A percentile compares a stretch with the other conserved stretches of the same genome.
phyloP scores from a whole-genome alignment of 2,113 vertebrate genomes.

The Phalacrocorax carbo region DNA sequence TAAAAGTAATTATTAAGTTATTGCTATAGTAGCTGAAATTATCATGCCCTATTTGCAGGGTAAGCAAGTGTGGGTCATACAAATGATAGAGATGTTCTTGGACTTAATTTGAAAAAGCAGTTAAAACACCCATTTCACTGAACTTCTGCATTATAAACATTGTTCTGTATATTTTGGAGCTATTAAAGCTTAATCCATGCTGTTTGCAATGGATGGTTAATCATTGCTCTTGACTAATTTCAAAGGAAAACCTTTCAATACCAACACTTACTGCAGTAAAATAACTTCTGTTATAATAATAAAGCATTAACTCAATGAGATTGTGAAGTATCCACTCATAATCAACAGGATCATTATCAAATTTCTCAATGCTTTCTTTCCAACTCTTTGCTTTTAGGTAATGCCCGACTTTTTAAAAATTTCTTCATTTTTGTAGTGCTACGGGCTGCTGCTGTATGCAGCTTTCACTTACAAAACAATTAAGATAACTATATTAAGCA shows the following conservation, averaged over 20 bases:
- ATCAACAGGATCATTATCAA: not conserved
- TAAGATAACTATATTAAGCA: not conserved
- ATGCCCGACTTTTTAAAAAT: not conserved
- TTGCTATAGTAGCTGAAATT: slow-evolving; percentile 36
- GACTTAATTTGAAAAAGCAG: slow-evolving; percentile 44
- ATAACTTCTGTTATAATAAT: not conserved
- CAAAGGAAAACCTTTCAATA: slow-evolving; percentile 1
- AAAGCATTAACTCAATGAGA: not conserved
- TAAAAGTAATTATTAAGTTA: slow-evolving; percentile 51
- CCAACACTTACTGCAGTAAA: not conserved
- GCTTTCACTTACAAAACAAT: not conserved
- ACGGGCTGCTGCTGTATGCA: not conserved
- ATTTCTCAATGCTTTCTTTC: not conserved
- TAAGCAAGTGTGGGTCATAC: slow-evolving; percentile 25
- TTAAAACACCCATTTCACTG: slow-evolving; percentile 43
- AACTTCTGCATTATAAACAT: slow-evolving; percentile 11
- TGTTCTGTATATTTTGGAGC: not conserved
- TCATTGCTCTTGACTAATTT: not conserved
- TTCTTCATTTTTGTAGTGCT: not conserved
- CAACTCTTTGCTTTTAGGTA: not conserved
- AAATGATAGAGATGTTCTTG: slow-evolving; percentile 34
- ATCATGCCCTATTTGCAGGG: not conserved
- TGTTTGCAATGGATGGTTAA: slow-evolving; percentile 1
- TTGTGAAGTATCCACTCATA: not conserved
- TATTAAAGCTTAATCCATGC: not conserved